A percentile compares a stretch with the other conserved stretches of the same genome.
These are phyloP conservation scores for Drosophila rhopaloa DNA, from an alignment of 1,140 invertebrate species.

Conservation along the genomic window DNA sequence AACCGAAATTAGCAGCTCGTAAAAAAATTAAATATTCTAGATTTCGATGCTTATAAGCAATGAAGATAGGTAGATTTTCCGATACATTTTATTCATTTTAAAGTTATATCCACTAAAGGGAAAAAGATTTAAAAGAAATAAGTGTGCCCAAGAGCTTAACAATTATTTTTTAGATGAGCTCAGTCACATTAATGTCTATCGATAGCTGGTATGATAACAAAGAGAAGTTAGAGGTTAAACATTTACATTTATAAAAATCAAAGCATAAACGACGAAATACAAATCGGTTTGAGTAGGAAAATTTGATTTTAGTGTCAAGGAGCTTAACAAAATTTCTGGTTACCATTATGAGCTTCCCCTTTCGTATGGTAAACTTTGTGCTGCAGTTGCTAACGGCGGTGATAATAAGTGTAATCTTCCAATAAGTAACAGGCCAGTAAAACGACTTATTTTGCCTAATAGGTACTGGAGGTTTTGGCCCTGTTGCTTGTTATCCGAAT, in stretches of 20 bases:
- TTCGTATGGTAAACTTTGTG: conserved; percentile 40
- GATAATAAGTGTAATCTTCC: conserved; percentile 11
- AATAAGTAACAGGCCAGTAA: neutral
- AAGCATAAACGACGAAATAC: neutral
- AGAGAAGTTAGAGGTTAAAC: no score
- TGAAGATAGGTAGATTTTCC: no score
- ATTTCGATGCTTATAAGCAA: no score
- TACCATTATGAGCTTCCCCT: conserved; percentile 28
- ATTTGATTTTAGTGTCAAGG: conserved; percentile 64
- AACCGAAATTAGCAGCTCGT: no score
- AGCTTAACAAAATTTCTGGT: conserved; percentile 24
- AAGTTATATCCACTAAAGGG: no score
- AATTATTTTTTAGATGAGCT: neutral
- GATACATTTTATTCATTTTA: no score
- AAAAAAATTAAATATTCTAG: no score
- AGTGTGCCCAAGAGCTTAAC: neutral
- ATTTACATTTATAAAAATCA: neutral
- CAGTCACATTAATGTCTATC: neutral
- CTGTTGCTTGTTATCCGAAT: conserved; percentile 21
- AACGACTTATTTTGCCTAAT: neutral
- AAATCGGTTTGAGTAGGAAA: neutral
- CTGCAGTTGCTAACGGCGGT: conserved; percentile 47
- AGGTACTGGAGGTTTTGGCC: conserved; percentile 47
- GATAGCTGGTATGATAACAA: no score
- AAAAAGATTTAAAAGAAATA: neutral